These are phyloP conservation scores for Rhinoptilus africanus DNA, from an alignment of 2,113 vertebrate species.

Conservation along the genomic window DNA sequence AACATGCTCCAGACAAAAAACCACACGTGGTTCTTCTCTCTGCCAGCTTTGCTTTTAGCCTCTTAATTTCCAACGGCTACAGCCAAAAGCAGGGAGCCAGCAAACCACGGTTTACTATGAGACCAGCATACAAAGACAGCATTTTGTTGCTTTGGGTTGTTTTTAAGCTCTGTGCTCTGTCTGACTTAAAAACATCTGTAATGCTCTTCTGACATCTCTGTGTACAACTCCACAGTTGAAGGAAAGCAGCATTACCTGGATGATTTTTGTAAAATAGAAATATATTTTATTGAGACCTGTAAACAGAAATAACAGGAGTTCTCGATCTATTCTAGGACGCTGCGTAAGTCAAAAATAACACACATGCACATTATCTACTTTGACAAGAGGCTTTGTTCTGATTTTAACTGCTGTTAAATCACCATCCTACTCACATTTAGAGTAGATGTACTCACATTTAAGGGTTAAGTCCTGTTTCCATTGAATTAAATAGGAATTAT, in stretches of 20 bases:
- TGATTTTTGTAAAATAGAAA: not conserved
- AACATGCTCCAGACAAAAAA: not conserved
- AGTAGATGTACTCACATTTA: not conserved
- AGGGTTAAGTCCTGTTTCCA: not conserved
- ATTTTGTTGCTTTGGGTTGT: not conserved
- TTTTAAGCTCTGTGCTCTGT: not conserved
- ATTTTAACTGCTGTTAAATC: not conserved
- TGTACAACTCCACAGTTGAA: not conserved
- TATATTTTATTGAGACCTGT: not conserved
- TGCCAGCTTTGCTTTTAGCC: slow-evolving; percentile 11
- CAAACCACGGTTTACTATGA: not conserved
- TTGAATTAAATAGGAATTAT: not conserved
- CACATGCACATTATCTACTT: not conserved
- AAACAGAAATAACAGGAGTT: not conserved
- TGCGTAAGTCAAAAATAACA: not conserved
- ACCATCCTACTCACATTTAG: not conserved
- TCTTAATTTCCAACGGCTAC: slow-evolving; percentile 1
- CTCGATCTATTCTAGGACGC: not conserved
- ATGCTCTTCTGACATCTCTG: not conserved
- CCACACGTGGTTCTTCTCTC: not conserved
- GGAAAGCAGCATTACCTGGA: not conserved
- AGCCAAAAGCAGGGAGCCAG: not conserved
- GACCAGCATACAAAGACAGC: not conserved
- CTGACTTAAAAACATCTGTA: not conserved
- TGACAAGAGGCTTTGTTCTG: slow-evolving; percentile 5